Evolutionary conservation across 2,888 invertebrate genomes (phyloP).

Genomic region (Xestobium rufovillosum): DNA sequence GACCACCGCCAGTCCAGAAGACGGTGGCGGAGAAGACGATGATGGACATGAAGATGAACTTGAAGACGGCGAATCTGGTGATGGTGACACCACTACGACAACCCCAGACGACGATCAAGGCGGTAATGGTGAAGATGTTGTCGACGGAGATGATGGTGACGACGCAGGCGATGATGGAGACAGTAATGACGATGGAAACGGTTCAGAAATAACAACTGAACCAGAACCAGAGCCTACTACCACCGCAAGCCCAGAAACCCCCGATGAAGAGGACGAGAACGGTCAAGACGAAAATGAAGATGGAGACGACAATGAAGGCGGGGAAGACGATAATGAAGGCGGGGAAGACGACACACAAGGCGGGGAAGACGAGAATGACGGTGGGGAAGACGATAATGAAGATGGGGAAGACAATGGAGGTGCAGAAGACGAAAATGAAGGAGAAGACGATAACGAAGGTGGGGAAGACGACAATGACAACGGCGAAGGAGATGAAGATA

Average conservation of each 20-base stretch:
- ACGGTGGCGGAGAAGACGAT: not conserved
- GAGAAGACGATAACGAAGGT: too few relatives aligned
- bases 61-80: not conserved
- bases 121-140: too few relatives aligned
- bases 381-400: not conserved
- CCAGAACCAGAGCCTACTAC: constrained; percentile 8
- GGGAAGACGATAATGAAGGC: not conserved
- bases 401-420: not conserved
- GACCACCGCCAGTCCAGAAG: too few relatives aligned
- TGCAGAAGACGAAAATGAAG: too few relatives aligned
- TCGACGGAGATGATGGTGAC: constrained; percentile 17
- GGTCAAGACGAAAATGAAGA: constrained; percentile 3
- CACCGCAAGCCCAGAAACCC: too few relatives aligned
- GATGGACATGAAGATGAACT: not conserved
- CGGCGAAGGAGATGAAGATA: not conserved
- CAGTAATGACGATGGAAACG: too few relatives aligned
- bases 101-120: too few relatives aligned
- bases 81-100: not conserved
- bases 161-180: constrained; percentile 19
- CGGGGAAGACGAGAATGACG: not conserved
- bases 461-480: too few relatives aligned
- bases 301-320: too few relatives aligned
- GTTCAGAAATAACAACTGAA: not conserved
- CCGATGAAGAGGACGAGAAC: constrained; percentile 4
- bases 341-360: not conserved